Percentiles rank a stretch among this genome's conserved stretches.
Evolutionary conservation across 2,888 invertebrate species (phyloP).

Genomic region (Amiota minor): DNA sequence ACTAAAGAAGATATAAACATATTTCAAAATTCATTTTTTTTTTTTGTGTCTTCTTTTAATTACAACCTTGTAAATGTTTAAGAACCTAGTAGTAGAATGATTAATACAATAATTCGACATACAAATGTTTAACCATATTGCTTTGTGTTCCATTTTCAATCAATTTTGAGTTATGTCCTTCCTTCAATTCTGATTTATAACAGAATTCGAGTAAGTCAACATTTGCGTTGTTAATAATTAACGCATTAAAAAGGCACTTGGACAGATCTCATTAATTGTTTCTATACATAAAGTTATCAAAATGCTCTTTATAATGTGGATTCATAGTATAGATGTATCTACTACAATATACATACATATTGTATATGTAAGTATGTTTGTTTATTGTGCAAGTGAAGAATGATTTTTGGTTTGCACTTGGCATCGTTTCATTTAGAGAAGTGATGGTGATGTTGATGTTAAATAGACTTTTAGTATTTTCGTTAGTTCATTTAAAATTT

Average conservation of each 20-base stretch:
- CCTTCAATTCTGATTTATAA: too few species aligned
- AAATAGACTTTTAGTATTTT: slow-evolving; percentile 30
- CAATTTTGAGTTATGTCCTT: not conserved
- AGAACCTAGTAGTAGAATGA: slow-evolving; percentile 20
- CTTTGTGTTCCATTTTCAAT: not conserved
- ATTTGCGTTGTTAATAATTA: slow-evolving; percentile 1
- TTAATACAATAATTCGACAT: not conserved
- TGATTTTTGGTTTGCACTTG: slow-evolving; percentile 50
- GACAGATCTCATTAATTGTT: slow-evolving; percentile 34
- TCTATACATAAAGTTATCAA: too few species aligned
- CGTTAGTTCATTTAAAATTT: slow-evolving; percentile 31
- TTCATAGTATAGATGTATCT: not conserved
- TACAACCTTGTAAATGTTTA: slow-evolving; percentile 57
- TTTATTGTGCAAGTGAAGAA: slow-evolving; percentile 28
- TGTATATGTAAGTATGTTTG: too few species aligned
- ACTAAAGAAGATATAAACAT: too few species aligned
- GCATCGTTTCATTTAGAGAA: slow-evolving; percentile 60
- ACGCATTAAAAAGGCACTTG: slow-evolving; percentile 32
- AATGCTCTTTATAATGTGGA: too few species aligned
- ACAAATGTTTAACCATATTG: not conserved
- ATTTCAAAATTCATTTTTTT: not conserved
- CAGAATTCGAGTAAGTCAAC: too few species aligned
- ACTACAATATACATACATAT: slow-evolving; percentile 44
- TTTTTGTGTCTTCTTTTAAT: slow-evolving; percentile 35
- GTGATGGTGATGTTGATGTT: slow-evolving; percentile 42